These are phyloP conservation scores for Trogon surrucura DNA, from an alignment of 2,113 vertebrate species.

Conservation along the genomic window DNA sequence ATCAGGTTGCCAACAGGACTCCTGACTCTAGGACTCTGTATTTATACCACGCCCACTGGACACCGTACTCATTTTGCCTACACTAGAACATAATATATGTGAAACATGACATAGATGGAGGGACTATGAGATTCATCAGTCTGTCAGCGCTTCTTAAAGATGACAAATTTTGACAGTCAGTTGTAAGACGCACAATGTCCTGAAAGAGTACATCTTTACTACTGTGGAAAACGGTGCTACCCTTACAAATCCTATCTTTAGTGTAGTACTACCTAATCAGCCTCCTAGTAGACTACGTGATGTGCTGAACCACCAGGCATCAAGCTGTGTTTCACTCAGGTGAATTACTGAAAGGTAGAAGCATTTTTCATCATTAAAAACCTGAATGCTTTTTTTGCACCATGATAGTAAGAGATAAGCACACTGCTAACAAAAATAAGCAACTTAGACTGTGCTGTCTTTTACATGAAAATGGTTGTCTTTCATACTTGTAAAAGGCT, in stretches of 20 bases:
- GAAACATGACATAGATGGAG: neutral
- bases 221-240: neutral
- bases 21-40: neutral
- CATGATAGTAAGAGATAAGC: neutral
- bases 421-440: neutral
- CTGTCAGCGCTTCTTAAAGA: neutral
- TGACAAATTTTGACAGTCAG: neutral
- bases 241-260: neutral
- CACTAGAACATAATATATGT: fast-evolving
- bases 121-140: neutral
- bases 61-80: neutral
- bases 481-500: neutral
- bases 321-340: neutral
- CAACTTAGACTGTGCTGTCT: neutral
- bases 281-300: neutral
- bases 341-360: neutral
- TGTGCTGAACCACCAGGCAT: neutral
- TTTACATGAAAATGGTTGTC: neutral
- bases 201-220: neutral
- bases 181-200: neutral
- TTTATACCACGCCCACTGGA: neutral
- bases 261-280: neutral
- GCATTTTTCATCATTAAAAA: neutral
- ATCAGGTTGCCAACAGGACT: neutral
- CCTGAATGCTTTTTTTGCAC: neutral